Base-by-base conservation (phyloP, 2,888 invertebrate genomes). In the Ernsta delagoae region DNA sequence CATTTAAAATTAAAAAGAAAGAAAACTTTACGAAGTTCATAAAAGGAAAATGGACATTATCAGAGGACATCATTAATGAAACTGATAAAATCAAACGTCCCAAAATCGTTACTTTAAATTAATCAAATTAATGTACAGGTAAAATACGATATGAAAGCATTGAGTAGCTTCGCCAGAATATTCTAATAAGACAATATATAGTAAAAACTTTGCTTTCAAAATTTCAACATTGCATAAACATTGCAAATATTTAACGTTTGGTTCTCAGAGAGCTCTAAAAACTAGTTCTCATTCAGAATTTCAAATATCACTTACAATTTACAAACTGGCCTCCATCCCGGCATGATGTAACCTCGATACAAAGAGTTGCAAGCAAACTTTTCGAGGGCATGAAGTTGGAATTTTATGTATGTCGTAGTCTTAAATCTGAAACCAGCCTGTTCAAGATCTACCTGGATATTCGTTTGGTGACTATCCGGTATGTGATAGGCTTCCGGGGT, bases 331-430 rank as follows among this genome's bases (percentile, higher is more conserved):
- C 50, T 50, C 24, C n/a, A 24, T 12, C 8, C 50, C 50, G 50
- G 50, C 50, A 50, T 50, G 50, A 50, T 50, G 50, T 50, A 50
- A 50, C 50, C 50, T 50, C 50, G 50, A 50, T 50, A 50, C 50
- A 50, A 50, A 50, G 50, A 50, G 50, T 5, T 50, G 50, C 50
- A 50, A 50, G 50, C 50, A 50, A 50, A 50, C 11, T 48, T 48
- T 48, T 9, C 45, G 45, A 45, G 45, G 9, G 45, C n/a, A 45
- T 45, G 9, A 43, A 11, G 43, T 5, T 24, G 59, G 16, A 56
- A 48, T 57, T 59, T 48, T 59, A 31, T 59, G 24, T 57, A 4
- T 5, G 9, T 48, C 45, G 45, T 16, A 16, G 50, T 16, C 7
- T 4, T n/a, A n/a, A 24, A 24, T 24, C 24, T 24, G 24, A 16